Evolutionary conservation across 2,797 vertebrate species (phyloP), one percentile per base, ranked within the genome.

Genomic region (Ptychobarbus kaznakovi): DNA sequence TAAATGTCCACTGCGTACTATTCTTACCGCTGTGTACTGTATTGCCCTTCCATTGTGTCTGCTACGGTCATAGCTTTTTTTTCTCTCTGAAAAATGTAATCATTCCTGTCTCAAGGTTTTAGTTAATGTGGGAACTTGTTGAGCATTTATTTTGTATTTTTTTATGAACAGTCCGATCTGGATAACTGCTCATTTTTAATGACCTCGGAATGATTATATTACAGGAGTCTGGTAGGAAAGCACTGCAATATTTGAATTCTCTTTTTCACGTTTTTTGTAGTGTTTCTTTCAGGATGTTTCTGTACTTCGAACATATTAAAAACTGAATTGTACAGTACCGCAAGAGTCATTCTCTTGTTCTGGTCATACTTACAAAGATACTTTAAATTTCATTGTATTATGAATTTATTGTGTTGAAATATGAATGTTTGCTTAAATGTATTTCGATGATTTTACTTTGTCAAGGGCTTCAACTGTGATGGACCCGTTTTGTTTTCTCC

Each of bases 391-490:
- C 93, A 91, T 90, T 96, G 94, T 95, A 94, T 91, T 93, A 95
- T 94, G 93, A 91, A 93, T 94, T 92, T 92, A 94, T 94, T 95
- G 94, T 95, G 94, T 94, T 95, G 90, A 95, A 95, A 94, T 93
- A 93, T 96, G 94, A 96, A 95, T 96, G 95, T 95, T 95, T 94
- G 94, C 93, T 94, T 94, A 93, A 93, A 95, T 95, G 93, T 95
- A 95, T 95, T 94, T 94, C 90, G 94, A 95, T 92, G 94, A 92
- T 91, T 94, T 95, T 86, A 86, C 87, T 86, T 90, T 90, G 92
- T 95, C 90, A 95, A 95, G 94, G 95, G 94, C 95, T 95, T 95
- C 94, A 92, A 92, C 89, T 92, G 87, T 90, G 94, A 94, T 93
- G 91, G 92, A 94, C 93, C 94, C 92, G 83, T 88, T 80, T 88